Percentiles rank a stretch among this genome's conserved stretches.
These are phyloP conservation scores for Adelosebastes latens DNA, from an alignment of 2,797 vertebrate genomes.

Conservation along the genomic window DNA sequence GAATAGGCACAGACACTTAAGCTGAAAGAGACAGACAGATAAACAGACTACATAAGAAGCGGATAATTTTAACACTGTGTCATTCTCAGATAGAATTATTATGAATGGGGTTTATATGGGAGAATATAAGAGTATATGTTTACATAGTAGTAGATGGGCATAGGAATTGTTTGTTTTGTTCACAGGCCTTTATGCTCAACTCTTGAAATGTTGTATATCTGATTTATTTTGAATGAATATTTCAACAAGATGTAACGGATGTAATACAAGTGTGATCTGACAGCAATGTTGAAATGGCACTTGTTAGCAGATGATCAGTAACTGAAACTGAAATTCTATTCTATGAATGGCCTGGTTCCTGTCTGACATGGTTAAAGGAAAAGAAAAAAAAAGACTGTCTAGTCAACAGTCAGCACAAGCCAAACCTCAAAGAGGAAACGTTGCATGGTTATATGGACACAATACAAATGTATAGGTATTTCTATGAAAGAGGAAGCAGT, in stretches of 20 bases:
- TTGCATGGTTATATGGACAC: not conserved
- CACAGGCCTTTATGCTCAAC: not conserved
- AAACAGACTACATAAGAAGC: constrained; percentile 3
- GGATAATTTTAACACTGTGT: not conserved
- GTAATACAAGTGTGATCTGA: constrained; percentile 2
- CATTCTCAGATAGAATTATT: not conserved
- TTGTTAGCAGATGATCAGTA: not conserved
- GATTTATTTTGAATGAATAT: constrained; percentile 8
- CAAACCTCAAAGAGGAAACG: not conserved
- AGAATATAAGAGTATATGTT: not conserved
- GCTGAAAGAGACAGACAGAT: constrained; percentile 31
- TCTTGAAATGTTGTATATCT: not conserved
- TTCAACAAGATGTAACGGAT: not conserved
- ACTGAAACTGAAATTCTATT: not conserved
- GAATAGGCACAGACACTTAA: constrained; percentile 5
- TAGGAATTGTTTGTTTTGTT: not conserved
- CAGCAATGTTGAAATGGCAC: not conserved
- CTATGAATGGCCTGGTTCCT: not conserved
- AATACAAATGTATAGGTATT: not conserved
- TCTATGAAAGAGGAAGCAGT: not conserved
- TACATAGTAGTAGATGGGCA: not conserved
- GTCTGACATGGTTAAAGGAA: not conserved
- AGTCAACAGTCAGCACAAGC: not conserved
- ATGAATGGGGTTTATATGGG: constrained; percentile 1
- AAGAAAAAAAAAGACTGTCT: not conserved